Evolutionary conservation across 2,888 invertebrate species (phyloP).

Genomic region (Meteorus colon): DNA sequence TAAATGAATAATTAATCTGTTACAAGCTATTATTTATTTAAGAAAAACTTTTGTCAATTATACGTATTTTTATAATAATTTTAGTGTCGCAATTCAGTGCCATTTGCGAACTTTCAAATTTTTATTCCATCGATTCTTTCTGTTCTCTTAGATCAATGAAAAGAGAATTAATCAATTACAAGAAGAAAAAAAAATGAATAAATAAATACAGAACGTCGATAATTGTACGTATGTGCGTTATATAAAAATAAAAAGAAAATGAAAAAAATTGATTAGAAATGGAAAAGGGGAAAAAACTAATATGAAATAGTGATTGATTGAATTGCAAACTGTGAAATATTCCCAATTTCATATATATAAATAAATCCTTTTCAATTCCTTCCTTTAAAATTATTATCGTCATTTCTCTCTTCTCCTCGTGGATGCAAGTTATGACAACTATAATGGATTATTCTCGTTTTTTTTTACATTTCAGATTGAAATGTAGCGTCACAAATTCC

Average conservation of each 20-base stretch:
- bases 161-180: not conserved
- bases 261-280: not conserved
- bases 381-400: not conserved
- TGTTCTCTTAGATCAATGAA: slow-evolving; percentile 21
- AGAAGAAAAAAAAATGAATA: not conserved
- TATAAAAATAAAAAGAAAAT: slow-evolving; percentile 24
- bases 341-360: not conserved
- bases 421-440: not conserved
- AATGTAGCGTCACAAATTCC: not conserved
- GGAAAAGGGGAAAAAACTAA: not conserved
- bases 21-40: slow-evolving; percentile 31
- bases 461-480: slow-evolving; percentile 10
- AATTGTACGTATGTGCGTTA: slow-evolving; percentile 39
- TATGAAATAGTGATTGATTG: not conserved
- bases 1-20: slow-evolving; percentile 28
- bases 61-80: slow-evolving; percentile 40
- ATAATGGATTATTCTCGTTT: not conserved
- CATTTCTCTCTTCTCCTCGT: not conserved
- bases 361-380: not conserved
- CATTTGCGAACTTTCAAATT: slow-evolving; percentile 17
- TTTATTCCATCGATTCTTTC: slow-evolving; percentile 18
- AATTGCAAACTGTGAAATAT: not conserved
- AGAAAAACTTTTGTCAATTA: slow-evolving; percentile 30
- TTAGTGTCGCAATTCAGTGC: slow-evolving; percentile 19
- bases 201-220: not conserved